phyloP scores from a whole-genome alignment of 1,140 invertebrate species.

The Drosophila nigrodunni region DNA sequence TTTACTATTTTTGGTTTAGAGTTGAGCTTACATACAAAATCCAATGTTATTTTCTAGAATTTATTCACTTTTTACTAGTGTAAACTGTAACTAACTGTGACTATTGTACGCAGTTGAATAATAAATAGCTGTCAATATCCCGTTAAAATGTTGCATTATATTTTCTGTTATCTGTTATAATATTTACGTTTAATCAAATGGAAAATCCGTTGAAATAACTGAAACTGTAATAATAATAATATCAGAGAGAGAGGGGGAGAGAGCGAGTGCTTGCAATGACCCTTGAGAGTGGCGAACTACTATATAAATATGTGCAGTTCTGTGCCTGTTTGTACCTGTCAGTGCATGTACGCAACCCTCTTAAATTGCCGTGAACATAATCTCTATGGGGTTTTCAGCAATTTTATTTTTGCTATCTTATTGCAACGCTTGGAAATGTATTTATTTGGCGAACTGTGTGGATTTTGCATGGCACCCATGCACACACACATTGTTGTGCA shows the following conservation, averaged over 20 bases:
- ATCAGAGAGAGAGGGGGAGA: neutral
- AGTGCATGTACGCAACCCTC: slow-evolving; percentile 10
- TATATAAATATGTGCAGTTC: neutral
- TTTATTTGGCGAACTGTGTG: slow-evolving; percentile 71
- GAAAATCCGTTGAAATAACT: slow-evolving; percentile 79
- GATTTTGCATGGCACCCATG: slow-evolving; percentile 39
- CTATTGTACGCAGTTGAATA: neutral
- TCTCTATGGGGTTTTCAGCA: slow-evolving; percentile 39
- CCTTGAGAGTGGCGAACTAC: slow-evolving; percentile 20
- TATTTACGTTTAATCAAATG: slow-evolving; percentile 84
- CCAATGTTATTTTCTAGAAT: neutral
- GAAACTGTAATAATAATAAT: slow-evolving; percentile 74
- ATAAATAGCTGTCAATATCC: neutral
- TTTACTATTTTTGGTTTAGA: no score
- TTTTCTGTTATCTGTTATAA: slow-evolving; percentile 45
- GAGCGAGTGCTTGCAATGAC: neutral
- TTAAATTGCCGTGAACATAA: slow-evolving; percentile 59
- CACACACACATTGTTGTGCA: slow-evolving; percentile 10
- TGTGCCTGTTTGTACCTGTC: slow-evolving; percentile 13
- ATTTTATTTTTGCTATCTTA: slow-evolving; percentile 28
- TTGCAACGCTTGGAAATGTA: slow-evolving; percentile 55
- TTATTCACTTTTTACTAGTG: neutral
- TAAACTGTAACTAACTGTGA: neutral
- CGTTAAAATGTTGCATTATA: slow-evolving; percentile 15
- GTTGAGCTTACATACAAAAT: no score